These are phyloP conservation scores for Diprion similis DNA, from an alignment of 1,140 invertebrate species.

Conservation along the genomic window DNA sequence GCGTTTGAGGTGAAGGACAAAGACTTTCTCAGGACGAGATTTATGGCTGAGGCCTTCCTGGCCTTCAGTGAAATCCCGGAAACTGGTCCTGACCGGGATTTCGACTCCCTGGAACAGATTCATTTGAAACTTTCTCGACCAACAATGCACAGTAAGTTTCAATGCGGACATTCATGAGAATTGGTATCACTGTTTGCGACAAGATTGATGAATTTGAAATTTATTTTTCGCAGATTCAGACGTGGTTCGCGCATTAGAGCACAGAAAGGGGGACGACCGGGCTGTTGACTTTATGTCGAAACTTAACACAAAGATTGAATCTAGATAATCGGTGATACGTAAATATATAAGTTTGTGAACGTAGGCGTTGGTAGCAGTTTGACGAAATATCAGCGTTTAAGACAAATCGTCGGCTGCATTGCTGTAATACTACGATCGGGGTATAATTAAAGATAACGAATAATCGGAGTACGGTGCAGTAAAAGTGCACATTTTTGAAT, in stretches of 20 bases:
- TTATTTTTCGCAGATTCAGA: slow-evolving; percentile 73
- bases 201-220: slow-evolving; percentile 18
- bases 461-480: too few species aligned
- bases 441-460: too few species aligned
- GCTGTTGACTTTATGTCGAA: slow-evolving; percentile 91
- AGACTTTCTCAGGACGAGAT: slow-evolving; percentile 90
- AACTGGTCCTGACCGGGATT: slow-evolving; percentile 61
- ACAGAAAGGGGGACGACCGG: slow-evolving; percentile 86
- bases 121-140: slow-evolving; percentile 84
- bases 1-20: slow-evolving; percentile 94
- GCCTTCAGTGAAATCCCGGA: slow-evolving; percentile 76
- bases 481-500: neutral
- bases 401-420: neutral
- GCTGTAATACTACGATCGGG: too few species aligned
- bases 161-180: slow-evolving; percentile 21
- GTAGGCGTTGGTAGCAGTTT: neutral
- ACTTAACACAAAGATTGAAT: slow-evolving; percentile 70
- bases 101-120: slow-evolving; percentile 75
- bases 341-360: neutral
- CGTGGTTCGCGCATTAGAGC: slow-evolving; percentile 79
- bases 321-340: slow-evolving; percentile 25
- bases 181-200: slow-evolving; percentile 13
- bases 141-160: slow-evolving; percentile 70
- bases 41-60: slow-evolving; percentile 92
- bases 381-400: neutral